Conservation (phyloP, 2,113 vertebrate genomes). For the Cygnus atratus region DNA sequence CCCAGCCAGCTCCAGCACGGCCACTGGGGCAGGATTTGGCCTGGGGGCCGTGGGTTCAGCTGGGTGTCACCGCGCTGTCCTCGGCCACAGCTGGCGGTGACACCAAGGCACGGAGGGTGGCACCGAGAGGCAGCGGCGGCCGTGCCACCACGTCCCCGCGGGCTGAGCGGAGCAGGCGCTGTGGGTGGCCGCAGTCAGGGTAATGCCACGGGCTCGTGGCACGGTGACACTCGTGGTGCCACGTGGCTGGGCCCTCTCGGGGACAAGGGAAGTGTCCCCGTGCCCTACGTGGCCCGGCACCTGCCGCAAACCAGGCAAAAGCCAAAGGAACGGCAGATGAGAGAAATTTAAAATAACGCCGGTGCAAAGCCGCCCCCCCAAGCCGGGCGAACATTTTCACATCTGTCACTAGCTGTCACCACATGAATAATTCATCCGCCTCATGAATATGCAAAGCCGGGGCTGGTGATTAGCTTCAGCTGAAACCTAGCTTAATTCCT, state of each 20-base stretch:
- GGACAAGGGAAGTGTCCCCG: background rate
- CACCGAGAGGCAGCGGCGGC: background rate
- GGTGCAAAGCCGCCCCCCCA: constrained; percentile 37
- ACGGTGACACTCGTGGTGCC: background rate
- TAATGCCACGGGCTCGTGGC: background rate
- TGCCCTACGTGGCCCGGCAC: background rate
- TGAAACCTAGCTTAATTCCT: constrained; percentile 60
- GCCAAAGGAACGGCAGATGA: background rate
- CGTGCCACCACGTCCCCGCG: background rate
- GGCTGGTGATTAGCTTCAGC: constrained; percentile 55
- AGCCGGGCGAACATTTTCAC: constrained; percentile 61
- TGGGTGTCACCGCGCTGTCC: fast-evolving
- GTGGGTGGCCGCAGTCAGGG: background rate
- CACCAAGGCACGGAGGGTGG: background rate
- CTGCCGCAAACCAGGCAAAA: background rate
- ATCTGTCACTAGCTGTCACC: constrained; percentile 71
- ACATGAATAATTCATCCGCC: constrained; percentile 73
- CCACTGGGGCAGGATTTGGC: background rate
- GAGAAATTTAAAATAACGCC: constrained; percentile 3
- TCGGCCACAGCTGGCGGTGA: background rate
- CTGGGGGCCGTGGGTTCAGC: fast-evolving
- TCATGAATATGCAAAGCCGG: constrained; percentile 74
- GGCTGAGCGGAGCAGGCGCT: background rate
- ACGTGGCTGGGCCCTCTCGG: background rate
- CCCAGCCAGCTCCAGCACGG: background rate